Percentiles rank a stretch among this genome's conserved stretches.
Conservation (phyloP, 2,797 vertebrate species). For the Botia almorhae region DNA sequence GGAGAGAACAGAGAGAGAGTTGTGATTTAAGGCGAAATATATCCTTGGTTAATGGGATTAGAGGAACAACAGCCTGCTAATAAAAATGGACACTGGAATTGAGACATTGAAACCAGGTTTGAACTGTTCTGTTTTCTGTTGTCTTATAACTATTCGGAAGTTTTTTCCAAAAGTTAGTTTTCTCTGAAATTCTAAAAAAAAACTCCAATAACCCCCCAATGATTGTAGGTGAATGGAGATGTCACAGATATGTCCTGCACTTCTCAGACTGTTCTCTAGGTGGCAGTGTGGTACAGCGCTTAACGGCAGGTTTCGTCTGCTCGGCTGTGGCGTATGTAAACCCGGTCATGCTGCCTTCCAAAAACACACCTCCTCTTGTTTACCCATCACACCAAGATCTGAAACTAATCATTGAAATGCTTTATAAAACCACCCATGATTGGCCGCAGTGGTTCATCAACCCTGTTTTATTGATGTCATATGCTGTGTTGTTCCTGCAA, state of each 20-base stretch:
- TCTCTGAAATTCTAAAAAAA: background rate
- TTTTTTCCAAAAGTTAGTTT: background rate
- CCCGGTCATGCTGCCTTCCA: background rate
- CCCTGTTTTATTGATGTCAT: slow-evolving; percentile 17
- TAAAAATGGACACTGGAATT: background rate
- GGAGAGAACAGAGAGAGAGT: background rate
- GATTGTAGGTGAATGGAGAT: background rate
- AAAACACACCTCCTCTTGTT: slow-evolving; percentile 55
- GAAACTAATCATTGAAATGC: slow-evolving; percentile 55
- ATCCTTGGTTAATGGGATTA: slow-evolving; percentile 10
- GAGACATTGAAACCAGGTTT: background rate
- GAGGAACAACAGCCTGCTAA: slow-evolving; percentile 12
- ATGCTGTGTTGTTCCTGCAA: slow-evolving; percentile 17
- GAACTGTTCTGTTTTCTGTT: background rate
- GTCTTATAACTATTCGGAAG: background rate
- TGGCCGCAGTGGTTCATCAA: slow-evolving; percentile 30
- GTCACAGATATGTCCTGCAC: background rate
- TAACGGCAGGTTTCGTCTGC: background rate
- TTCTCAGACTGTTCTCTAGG: slow-evolving; percentile 41
- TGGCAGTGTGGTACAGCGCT: slow-evolving; percentile 60
- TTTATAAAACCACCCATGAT: slow-evolving; percentile 40
- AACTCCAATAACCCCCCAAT: background rate
- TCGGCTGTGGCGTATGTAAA: background rate
- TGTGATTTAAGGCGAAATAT: slow-evolving; percentile 11
- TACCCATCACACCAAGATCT: slow-evolving; percentile 47